Percentiles rank a stretch among this genome's conserved stretches.
phyloP scores from a whole-genome alignment of 92 coral and sea anemone genomes.

The Epizoanthus fatuus region DNA sequence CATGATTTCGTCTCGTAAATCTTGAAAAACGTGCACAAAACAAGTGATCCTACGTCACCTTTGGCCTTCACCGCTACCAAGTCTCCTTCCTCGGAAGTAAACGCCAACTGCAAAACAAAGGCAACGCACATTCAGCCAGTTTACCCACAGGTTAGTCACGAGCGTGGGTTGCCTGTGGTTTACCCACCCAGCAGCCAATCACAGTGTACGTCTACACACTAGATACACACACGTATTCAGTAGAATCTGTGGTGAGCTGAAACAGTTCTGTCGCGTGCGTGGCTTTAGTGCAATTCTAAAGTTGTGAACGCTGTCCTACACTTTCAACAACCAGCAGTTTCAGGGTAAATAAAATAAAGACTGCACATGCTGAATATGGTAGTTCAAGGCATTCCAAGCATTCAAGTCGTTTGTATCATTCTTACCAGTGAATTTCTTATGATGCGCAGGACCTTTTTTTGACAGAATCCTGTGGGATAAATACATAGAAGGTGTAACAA shows the following conservation, averaged over 20 bases:
- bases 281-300: no score
- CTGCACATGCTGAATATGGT: no score
- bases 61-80: slow-evolving; percentile 94
- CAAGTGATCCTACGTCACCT: slow-evolving; percentile 53
- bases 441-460: slow-evolving; percentile 91
- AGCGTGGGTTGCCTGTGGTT: background rate
- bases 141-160: background rate
- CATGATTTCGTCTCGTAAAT: no score
- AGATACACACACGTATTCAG: no score
- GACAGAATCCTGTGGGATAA: slow-evolving; percentile 66
- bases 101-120: slow-evolving; percentile 83
- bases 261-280: no score
- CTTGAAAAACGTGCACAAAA: no score
- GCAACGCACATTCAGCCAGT: background rate
- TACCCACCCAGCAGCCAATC: background rate
- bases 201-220: no score
- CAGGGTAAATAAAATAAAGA: background rate
- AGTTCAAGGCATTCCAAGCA: background rate
- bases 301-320: no score
- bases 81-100: slow-evolving; percentile 87
- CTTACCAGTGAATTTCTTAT: slow-evolving; percentile 77
- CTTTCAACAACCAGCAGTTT: no score
- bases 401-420: background rate
- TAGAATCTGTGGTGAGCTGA: no score
- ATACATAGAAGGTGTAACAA: background rate